These are phyloP conservation scores for Ibidorhyncha struthersii DNA, from an alignment of 2,113 vertebrate genomes.

Conservation along the genomic window DNA sequence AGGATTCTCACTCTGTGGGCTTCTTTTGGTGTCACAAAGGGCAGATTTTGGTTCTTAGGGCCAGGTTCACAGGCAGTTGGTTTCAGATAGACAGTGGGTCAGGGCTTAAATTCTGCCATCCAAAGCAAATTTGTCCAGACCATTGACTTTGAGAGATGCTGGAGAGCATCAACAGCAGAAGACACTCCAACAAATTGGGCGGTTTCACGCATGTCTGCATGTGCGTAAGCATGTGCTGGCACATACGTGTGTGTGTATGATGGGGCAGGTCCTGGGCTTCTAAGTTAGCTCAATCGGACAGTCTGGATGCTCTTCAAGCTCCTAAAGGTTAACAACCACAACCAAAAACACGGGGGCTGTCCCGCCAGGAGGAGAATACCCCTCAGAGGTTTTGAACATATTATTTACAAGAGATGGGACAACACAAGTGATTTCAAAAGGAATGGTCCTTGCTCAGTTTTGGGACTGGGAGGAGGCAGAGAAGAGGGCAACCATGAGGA, in stretches of 20 bases:
- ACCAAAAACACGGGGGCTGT: neutral
- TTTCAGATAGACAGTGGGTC: neutral
- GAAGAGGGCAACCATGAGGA: neutral
- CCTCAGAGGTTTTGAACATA: neutral
- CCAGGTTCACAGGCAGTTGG: neutral
- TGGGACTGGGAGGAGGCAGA: neutral
- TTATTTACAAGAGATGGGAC: slow-evolving; percentile 15
- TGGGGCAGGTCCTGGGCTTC: neutral
- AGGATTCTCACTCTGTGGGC: neutral
- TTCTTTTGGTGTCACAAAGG: neutral
- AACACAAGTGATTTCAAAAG: neutral
- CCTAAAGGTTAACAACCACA: neutral
- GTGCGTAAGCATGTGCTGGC: neutral
- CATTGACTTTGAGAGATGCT: neutral
- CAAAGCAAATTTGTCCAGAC: neutral
- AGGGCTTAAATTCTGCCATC: neutral
- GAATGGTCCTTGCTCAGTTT: neutral
- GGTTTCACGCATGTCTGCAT: neutral
- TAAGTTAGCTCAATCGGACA: neutral
- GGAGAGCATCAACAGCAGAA: neutral
- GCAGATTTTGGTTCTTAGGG: neutral
- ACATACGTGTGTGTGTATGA: neutral
- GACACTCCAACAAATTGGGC: neutral
- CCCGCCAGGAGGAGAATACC: neutral
- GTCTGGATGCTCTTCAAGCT: neutral